A percentile compares a stretch with the other conserved stretches of the same genome.
These are phyloP conservation scores for Eurois occulta DNA, from an alignment of 2,888 invertebrate genomes.

Conservation along the genomic window DNA sequence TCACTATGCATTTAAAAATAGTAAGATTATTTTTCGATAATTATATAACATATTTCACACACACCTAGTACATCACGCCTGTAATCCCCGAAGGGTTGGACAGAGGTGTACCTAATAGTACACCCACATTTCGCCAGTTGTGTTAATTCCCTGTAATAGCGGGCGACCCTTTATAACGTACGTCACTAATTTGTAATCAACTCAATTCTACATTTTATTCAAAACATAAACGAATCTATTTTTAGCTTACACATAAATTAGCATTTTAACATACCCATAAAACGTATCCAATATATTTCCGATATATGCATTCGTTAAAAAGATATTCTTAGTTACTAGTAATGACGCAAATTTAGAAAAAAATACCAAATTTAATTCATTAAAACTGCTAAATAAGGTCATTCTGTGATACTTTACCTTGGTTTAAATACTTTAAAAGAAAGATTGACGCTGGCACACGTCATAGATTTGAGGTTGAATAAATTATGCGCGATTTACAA, in stretches of 20 bases:
- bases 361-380: neutral
- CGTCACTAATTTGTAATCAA: neutral
- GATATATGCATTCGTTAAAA: neutral
- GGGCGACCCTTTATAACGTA: neutral
- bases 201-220: neutral
- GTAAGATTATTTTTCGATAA: too few species aligned
- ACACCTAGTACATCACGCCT: too few species aligned
- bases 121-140: too few species aligned
- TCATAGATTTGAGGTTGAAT: conserved; percentile 11
- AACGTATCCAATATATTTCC: neutral
- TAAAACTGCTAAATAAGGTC: neutral
- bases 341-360: conserved; percentile 12
- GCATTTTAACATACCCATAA: too few species aligned
- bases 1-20: too few species aligned
- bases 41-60: too few species aligned
- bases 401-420: conserved; percentile 1
- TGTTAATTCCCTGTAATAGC: too few species aligned
- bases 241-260: neutral
- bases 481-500: neutral
- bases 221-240: neutral
- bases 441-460: neutral
- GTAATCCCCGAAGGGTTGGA: too few species aligned
- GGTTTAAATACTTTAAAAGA: neutral
- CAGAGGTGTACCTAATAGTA: too few species aligned
- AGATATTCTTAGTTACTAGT: neutral